Base-by-base conservation (phyloP, 2,888 invertebrate genomes). In the Machimus atricapillus region DNA sequence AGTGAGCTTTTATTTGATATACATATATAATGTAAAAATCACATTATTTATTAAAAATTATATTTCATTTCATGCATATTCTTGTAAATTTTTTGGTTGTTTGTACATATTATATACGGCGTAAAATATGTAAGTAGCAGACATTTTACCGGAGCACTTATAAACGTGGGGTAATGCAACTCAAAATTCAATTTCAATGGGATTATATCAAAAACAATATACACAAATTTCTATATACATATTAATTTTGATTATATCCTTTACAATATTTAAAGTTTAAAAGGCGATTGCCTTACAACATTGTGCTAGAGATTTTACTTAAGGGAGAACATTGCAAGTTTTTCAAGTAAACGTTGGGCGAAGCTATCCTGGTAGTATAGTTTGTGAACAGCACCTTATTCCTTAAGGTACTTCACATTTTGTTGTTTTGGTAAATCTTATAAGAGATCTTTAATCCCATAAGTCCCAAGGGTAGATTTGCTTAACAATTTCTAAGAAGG, bases 171-270 rank as follows among this genome's bases (percentile, higher is more conserved):
- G 81, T 81, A 34, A 81, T 81, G 56, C 81, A 81, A 81, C 81
- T 81, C 81, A 56, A 78, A 78, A 56, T 81, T 81, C 81, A 81
- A 81, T 81, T 81, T 81, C 81, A 81, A 56, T 81, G 81, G 81
- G 81, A 81, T 81, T 81, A 56, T n/a, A n/a, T n/a, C n/a, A n/a
- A n/a, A n/a, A n/a, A n/a, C n/a, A n/a, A n/a, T n/a, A n/a, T n/a
- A n/a, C n/a, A n/a, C n/a, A n/a, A n/a, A n/a, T n/a, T n/a, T n/a
- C n/a, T n/a, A n/a, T n/a, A n/a, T n/a, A n/a, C n/a, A n/a, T n/a
- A n/a, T n/a, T n/a, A n/a, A n/a, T n/a, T n/a, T n/a, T n/a, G n/a
- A n/a, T n/a, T n/a, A n/a, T 56, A 78, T 81, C 56, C 81, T 56
- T 81, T n/a, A 81, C 81, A 81, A 31, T 81, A 81, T 81, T 34